These are phyloP conservation scores for Caretta caretta DNA, from an alignment of 2,113 vertebrate species.

Conservation along the genomic window DNA sequence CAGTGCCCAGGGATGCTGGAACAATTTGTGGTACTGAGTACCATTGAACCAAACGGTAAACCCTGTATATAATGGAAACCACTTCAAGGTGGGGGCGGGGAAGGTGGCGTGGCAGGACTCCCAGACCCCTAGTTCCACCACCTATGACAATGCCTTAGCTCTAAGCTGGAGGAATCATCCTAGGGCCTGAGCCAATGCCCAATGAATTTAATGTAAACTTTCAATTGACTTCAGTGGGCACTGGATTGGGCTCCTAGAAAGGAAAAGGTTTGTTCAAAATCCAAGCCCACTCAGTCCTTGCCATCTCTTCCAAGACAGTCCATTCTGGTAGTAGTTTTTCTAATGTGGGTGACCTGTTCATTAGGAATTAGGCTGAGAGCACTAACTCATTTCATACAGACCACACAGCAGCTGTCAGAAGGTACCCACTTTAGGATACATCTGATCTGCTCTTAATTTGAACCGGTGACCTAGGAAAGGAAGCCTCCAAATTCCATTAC, in stretches of 20 bases:
- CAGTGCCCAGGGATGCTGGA: neutral
- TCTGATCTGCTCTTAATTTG: neutral
- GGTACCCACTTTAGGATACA: constrained; percentile 10
- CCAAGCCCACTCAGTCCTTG: neutral
- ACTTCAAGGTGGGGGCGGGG: too few species aligned
- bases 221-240: neutral
- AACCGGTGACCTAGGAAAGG: neutral
- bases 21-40: too few species aligned
- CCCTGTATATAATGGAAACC: too few species aligned
- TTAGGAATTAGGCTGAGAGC: neutral
- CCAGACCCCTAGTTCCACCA: too few species aligned
- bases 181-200: neutral
- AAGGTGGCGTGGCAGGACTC: too few species aligned
- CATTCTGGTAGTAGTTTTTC: neutral
- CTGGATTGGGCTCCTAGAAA: neutral
- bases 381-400: constrained; percentile 9
- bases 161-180: neutral
- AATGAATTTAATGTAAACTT: constrained; percentile 3
- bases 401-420: neutral
- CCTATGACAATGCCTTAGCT: neutral
- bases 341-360: neutral
- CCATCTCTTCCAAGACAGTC: neutral
- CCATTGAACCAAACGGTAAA: too few species aligned
- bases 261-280: constrained; percentile 4
- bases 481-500: neutral